Evolutionary conservation across 2,113 vertebrate species (phyloP), one percentile per base, ranked within the genome.

Genomic region (Alectura lathami): DNA sequence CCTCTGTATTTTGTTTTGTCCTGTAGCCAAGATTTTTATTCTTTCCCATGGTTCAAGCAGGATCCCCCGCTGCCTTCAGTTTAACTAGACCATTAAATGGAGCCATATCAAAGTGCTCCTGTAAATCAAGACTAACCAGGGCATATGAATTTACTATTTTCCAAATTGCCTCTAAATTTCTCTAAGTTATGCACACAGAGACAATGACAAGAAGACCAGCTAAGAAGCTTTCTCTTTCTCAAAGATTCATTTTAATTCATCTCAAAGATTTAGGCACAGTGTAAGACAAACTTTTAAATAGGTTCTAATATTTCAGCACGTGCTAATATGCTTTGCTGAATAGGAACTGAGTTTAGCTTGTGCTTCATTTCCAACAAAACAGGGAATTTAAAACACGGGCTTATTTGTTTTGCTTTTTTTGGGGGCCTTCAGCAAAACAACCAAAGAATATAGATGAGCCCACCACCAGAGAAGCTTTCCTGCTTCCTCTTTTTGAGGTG

Each of bases 101-200:
- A 96, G 83, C 62, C 20, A 7, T 83, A 93, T 87, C 91, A 95
- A 96, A 95, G 86, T 27, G 57, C 84, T 94, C 89, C 48, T 93
- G 59, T 96, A 96, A 94, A 96, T 80, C 83, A 85, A 95, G 84
- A 96, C 93, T 91, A 95, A 80, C 48, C 80, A 95, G 79, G 83
- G 76, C 90, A 90, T 60, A 84, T 43, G 66, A 63, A 91, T 95
- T 93, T 94, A 62, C 72, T 24, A 17, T 94, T 90, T 88, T 91
- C 79, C 79, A 94, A n/a, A 54, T 80, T 83, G 68, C 84, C 91
- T 86, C 70, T 92, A 88, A 86, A 86, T 83, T 85, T 73, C 84
- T 94, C 69, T 77, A 94, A 96, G 97, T 82, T 87, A 96, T 83
- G 72, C 85, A 94, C 72, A 91, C 20, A 68, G 24, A 48, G 34